Percentiles rank a stretch among this genome's conserved stretches.
Conservation (phyloP, 2,113 vertebrate genomes). For the Pseudolaguvia tuberculata region DNA sequence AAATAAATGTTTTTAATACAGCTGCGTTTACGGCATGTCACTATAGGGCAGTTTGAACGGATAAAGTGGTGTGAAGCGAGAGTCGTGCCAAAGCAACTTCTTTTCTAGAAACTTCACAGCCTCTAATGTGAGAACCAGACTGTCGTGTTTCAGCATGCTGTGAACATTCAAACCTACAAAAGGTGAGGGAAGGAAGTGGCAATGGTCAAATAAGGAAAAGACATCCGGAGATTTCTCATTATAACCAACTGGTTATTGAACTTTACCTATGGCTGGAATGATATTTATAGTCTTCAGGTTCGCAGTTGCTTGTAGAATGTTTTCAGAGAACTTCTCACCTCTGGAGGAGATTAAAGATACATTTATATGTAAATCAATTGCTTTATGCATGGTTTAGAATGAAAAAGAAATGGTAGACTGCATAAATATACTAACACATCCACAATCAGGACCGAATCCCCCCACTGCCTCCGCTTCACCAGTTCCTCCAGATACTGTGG, state of each 20-base stretch:
- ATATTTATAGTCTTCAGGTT: conserved; percentile 74
- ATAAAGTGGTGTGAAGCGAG: conserved; percentile 68
- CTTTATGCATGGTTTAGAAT: no score
- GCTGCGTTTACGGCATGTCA: conserved; percentile 63
- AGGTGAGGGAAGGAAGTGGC: not conserved
- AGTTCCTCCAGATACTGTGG: conserved; percentile 77
- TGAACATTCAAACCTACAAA: conserved; percentile 79
- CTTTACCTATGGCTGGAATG: conserved; percentile 81
- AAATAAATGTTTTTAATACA: conserved; percentile 49
- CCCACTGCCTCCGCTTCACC: conserved; percentile 72
- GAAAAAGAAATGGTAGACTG: no score
- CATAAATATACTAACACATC: conserved; percentile 73
- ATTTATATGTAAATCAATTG: not conserved
- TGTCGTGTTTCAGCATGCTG: conserved; percentile 82
- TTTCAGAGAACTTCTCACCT: conserved; percentile 71
- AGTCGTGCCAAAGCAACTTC: conserved; percentile 82
- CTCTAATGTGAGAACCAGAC: conserved; percentile 75
- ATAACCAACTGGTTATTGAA: not conserved
- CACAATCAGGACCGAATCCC: conserved; percentile 76
- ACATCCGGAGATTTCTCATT: not conserved
- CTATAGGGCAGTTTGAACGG: conserved; percentile 77
- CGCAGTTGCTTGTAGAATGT: conserved; percentile 66
- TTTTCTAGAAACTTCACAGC: conserved; percentile 77
- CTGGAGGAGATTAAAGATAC: conserved; percentile 53
- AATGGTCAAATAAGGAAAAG: not conserved